These are phyloP conservation scores for Bergia sp. DNA, from an alignment of 92 coral and sea anemone genomes.

Conservation along the genomic window DNA sequence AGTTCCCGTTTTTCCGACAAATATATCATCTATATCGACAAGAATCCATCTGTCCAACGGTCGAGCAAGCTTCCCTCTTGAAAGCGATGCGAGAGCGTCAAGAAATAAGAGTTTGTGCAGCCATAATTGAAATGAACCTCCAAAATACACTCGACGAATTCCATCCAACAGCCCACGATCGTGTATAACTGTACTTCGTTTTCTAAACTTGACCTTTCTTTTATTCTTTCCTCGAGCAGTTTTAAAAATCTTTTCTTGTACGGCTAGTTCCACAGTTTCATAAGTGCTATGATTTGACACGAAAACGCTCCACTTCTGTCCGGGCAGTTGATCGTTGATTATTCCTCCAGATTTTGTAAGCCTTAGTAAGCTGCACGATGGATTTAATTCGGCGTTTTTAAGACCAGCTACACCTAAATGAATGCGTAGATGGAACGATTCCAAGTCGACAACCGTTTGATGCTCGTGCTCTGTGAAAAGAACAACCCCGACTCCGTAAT, in stretches of 20 bases:
- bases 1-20: conserved; percentile 89
- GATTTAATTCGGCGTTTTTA: conserved; percentile 73
- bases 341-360: conserved; percentile 87
- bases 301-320: conserved; percentile 68
- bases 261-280: conserved; percentile 71
- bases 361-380: conserved; percentile 70
- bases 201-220: neutral
- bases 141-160: conserved; percentile 86
- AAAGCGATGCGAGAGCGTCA: conserved; percentile 74
- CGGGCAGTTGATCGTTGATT: conserved; percentile 63
- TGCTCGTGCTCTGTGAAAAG: conserved; percentile 76
- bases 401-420: conserved; percentile 61
- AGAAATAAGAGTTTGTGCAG: conserved; percentile 84
- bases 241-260: conserved; percentile 37
- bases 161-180: conserved; percentile 87
- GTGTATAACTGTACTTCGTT: conserved; percentile 67
- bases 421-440: conserved; percentile 55
- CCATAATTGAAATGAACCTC: conserved; percentile 89
- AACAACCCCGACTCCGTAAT: conserved; percentile 75
- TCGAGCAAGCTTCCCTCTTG: conserved; percentile 66
- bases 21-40: conserved; percentile 95
- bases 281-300: conserved; percentile 81
- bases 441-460: conserved; percentile 35
- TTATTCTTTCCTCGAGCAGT: neutral
- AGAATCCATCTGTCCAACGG: conserved; percentile 82